These are phyloP conservation scores for Monochamus alternatus DNA, from an alignment of 2,888 invertebrate species.

Conservation along the genomic window DNA sequence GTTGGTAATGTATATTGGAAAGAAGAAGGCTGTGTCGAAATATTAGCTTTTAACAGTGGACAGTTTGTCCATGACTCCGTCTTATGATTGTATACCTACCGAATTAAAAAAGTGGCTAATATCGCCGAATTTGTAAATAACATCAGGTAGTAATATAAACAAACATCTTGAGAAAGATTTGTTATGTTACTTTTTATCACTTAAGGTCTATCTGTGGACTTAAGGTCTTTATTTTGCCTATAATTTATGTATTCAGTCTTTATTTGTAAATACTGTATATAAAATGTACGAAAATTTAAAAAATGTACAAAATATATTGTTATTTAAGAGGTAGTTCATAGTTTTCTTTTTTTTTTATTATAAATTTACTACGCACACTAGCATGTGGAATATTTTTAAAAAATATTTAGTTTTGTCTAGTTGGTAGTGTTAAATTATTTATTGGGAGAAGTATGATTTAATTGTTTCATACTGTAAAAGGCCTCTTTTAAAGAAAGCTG, in stretches of 20 bases:
- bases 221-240: slow-evolving; percentile 47
- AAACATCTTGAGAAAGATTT: slow-evolving; percentile 49
- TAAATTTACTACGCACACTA: slow-evolving; percentile 48
- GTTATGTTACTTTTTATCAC: slow-evolving; percentile 40
- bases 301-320: slow-evolving; percentile 59
- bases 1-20: slow-evolving; percentile 60
- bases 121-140: slow-evolving; percentile 67
- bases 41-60: slow-evolving; percentile 58
- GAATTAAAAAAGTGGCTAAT: slow-evolving; percentile 65
- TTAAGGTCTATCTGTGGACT: slow-evolving; percentile 34
- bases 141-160: slow-evolving; percentile 45
- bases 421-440: slow-evolving; percentile 61
- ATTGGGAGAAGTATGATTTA: slow-evolving; percentile 53
- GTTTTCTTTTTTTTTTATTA: slow-evolving; percentile 49
- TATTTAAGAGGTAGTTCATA: slow-evolving; percentile 54
- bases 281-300: slow-evolving; percentile 55
- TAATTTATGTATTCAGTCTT: slow-evolving; percentile 55
- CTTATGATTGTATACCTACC: slow-evolving; percentile 65
- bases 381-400: slow-evolving; percentile 48
- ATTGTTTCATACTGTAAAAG: slow-evolving; percentile 56
- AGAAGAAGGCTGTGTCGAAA: slow-evolving; percentile 68
- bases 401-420: slow-evolving; percentile 53
- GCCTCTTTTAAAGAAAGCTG: slow-evolving; percentile 59
- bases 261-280: slow-evolving; percentile 61
- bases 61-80: slow-evolving; percentile 57